Evolutionary conservation across 2,113 vertebrate species (phyloP).

Genomic region (Mesitornis unicolor): DNA sequence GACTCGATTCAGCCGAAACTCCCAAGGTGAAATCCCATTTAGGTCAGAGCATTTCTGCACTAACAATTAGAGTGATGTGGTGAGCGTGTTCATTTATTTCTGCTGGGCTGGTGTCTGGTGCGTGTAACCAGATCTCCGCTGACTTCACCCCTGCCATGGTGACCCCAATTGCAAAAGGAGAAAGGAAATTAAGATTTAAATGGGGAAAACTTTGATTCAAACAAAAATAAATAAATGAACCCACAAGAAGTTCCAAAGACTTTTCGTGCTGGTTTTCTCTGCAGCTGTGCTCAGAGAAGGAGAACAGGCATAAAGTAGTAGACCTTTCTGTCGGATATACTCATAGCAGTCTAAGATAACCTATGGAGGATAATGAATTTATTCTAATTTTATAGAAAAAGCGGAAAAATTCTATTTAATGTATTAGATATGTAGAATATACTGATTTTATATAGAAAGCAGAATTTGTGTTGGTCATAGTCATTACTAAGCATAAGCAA

Average conservation of each 20-base stretch:
- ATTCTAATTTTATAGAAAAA: neutral
- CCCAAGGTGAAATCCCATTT: conserved; percentile 61
- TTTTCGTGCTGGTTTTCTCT: neutral
- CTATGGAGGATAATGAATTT: neutral
- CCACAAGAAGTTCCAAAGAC: neutral
- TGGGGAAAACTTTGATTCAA: conserved; percentile 1
- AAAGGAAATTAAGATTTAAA: conserved; percentile 22
- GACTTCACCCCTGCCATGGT: neutral
- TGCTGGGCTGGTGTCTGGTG: neutral
- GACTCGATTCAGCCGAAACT: neutral
- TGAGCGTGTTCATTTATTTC: neutral
- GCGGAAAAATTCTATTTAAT: neutral
- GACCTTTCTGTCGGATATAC: neutral
- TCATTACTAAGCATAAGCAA: neutral
- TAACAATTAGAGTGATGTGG: neutral
- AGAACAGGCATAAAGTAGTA: neutral
- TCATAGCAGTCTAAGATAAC: neutral
- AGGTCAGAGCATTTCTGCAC: neutral
- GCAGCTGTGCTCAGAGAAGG: neutral
- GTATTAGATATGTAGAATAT: neutral
- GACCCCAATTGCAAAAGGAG: conserved; percentile 30
- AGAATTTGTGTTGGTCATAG: neutral
- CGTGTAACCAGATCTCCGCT: neutral
- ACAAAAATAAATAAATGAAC: neutral
- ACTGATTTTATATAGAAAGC: neutral